Percentiles rank a stretch among this genome's conserved stretches.
Evolutionary conservation across 2,888 invertebrate genomes (phyloP).

Genomic region (Heteromyza rotundicornis): DNA sequence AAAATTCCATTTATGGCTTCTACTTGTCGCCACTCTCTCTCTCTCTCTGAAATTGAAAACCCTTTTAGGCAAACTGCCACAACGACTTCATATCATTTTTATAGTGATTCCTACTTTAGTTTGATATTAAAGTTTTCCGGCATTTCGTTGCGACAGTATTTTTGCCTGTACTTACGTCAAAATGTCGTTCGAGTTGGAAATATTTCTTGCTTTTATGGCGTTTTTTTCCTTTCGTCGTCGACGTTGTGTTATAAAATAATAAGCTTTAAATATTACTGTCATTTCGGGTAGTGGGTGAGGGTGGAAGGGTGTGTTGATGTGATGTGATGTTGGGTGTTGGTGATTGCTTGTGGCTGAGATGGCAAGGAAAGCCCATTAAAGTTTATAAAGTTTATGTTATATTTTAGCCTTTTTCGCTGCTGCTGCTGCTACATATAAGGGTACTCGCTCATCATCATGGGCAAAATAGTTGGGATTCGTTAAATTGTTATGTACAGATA

Average conservation of each 20-base stretch:
- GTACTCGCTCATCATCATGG: not conserved
- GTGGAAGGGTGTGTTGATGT: no score
- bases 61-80: no score
- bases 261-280: conserved; percentile 16
- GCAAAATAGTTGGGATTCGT: conserved; percentile 26
- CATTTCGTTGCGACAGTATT: conserved; percentile 4
- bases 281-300: no score
- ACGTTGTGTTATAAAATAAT: not conserved
- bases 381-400: conserved; percentile 25
- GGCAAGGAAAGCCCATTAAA: conserved; percentile 26
- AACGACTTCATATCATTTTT: not conserved
- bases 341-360: no score
- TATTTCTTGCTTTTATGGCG: not conserved
- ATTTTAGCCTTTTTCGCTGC: not conserved
- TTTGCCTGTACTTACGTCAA: no score
- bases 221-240: not conserved
- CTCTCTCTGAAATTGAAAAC: no score
- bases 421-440: not conserved
- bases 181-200: not conserved
- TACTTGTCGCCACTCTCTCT: no score
- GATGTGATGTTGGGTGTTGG: no score
- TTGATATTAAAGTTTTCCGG: conserved; percentile 3
- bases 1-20: no score
- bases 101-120: conserved; percentile 3
- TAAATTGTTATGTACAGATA: conserved; percentile 21